Percentiles rank a stretch among this genome's conserved stretches.
phyloP scores from a whole-genome alignment of 2,888 invertebrate genomes.

The Tenthredo distinguenda region DNA sequence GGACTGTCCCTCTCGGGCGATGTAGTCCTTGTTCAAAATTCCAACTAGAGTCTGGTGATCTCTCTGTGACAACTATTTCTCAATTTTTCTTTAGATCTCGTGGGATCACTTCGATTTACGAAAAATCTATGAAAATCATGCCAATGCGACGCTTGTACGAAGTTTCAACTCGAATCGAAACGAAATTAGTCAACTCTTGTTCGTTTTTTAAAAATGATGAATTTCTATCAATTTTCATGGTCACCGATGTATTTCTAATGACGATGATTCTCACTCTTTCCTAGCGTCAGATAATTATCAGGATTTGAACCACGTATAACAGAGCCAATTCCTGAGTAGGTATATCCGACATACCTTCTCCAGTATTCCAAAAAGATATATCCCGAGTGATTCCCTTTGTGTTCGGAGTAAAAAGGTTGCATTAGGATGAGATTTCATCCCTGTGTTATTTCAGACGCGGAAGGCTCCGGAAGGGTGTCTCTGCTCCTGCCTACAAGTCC shows the following conservation, averaged over 20 bases:
- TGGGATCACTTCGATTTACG: too few relatives aligned
- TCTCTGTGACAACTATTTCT: too few relatives aligned
- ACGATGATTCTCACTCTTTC: background rate
- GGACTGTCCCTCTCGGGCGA: too few relatives aligned
- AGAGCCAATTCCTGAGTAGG: background rate
- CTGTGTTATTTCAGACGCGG: constrained; percentile 55
- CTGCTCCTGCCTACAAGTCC: background rate
- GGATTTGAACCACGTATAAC: background rate
- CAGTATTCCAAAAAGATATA: background rate
- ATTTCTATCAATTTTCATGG: too few relatives aligned
- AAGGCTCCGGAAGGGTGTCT: constrained; percentile 36
- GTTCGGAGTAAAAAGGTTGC: background rate
- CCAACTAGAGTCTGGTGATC: too few relatives aligned
- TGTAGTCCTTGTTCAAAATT: too few relatives aligned
- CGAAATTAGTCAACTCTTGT: too few relatives aligned
- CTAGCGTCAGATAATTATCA: background rate
- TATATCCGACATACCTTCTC: background rate
- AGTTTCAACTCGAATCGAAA: too few relatives aligned
- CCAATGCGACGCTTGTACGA: too few relatives aligned
- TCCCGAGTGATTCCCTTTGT: constrained; percentile 14
- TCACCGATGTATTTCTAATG: background rate
- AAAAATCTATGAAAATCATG: too few relatives aligned
- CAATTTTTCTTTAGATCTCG: too few relatives aligned
- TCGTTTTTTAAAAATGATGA: too few relatives aligned
- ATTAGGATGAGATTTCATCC: constrained; percentile 60